Conservation (phyloP, 37 sponge, comb jelly and placozoan genomes). For the Aplysina aerophoba region DNA sequence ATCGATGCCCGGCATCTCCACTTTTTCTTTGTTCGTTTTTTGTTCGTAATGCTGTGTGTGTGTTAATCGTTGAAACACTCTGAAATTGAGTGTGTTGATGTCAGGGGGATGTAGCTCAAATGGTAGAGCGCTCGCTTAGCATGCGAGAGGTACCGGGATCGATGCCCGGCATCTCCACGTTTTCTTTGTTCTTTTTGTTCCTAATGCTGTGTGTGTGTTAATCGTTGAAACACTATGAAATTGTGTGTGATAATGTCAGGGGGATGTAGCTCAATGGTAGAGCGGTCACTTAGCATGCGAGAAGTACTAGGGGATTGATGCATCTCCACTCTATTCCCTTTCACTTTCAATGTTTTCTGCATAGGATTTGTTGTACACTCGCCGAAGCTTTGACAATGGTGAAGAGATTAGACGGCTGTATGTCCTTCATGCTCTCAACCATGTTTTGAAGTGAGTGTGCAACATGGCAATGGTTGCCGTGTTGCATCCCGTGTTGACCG, state of each 20-base stretch:
- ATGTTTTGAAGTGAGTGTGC: conserved; percentile 80
- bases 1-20: too few species aligned
- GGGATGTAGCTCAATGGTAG: too few species aligned
- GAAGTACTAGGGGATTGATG: too few species aligned
- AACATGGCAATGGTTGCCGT: too few species aligned
- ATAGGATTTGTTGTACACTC: conserved; percentile 82
- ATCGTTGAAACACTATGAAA: too few species aligned
- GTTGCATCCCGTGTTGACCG: too few species aligned
- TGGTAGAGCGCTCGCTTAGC: conserved; percentile 37
- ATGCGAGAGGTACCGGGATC: conserved; percentile 30
- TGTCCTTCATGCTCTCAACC: conserved; percentile 88
- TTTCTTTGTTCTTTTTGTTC: not conserved
- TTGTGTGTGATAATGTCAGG: too few species aligned
- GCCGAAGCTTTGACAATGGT: conserved; percentile 71
- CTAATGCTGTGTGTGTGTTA: too few species aligned
- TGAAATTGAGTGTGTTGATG: not conserved
- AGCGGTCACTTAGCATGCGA: too few species aligned
- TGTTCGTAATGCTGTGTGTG: not conserved
- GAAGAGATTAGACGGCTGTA: conserved; percentile 74
- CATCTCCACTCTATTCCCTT: too few species aligned
- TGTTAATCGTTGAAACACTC: not conserved
- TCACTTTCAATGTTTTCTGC: not conserved
- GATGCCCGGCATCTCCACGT: conserved; percentile 27
- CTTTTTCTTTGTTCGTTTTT: too few species aligned
- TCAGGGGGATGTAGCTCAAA: conserved; percentile 19